Evolutionary conservation across 2,797 vertebrate species (phyloP), one percentile per base, ranked within the genome.

Genomic region (Pogonophryne albipinna): DNA sequence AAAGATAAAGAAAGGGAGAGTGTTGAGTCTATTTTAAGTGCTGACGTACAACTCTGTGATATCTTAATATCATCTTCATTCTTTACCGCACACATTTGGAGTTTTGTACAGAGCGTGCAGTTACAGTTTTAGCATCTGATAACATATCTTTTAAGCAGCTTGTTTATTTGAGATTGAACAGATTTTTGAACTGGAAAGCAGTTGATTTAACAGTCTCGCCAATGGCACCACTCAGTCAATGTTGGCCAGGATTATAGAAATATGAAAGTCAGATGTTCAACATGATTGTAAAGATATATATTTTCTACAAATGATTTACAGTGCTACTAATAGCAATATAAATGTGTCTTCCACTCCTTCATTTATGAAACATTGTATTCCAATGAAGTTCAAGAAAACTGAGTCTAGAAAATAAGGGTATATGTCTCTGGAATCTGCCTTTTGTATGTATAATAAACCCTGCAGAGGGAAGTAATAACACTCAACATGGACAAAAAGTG

Each of bases 11-110:
- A 58, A 34, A 65, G 38, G 6, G 69, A 58, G 41, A 46, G 19
- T 46, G 19, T 10, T 67, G 20, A n/a, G 38, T 51, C 6, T 66
- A 9, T 79, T 47, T 57, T 66, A 4, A 58, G 41, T 53, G 66
- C 34, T 73, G 19, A 52, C 31, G 10, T 50, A 68, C 46, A 34
- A 12, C 3, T 31, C 16, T 80, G 34, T 61, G 66, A 52, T 59
- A n/a, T 62, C 17, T 61, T 7, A 70, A 78, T 62, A 55, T 46
- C 6, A 64, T 27, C 10, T 12, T 60, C 15, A n/a, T 55, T 66
- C 20, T 69, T 71, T 47, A 20, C 17, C 7, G 14, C 11, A 44
- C 2, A 6, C 19, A 34, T 19, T 63, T 17, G 12, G 17, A 45
- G 15, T 63, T 52, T 27, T 50, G 62, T 63, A 58, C 53, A 76